Evolutionary conservation across 2,113 vertebrate genomes (phyloP), one percentile per base, ranked within the genome.

Genomic region (Rissa tridactyla): DNA sequence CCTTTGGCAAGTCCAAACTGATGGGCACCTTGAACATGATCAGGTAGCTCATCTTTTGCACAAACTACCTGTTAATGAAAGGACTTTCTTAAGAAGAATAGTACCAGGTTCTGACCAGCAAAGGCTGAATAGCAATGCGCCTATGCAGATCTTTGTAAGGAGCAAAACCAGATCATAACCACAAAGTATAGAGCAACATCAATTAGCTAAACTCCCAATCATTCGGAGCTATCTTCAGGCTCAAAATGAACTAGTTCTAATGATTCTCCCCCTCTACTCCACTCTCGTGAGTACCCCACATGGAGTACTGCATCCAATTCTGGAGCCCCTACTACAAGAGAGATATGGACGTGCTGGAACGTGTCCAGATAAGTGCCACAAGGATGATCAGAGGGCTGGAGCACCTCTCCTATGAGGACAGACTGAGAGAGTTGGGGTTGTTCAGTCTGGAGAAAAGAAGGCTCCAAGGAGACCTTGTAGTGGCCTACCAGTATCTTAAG

Each of bases 1-100:
- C 98, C 96, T 97, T 81, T 98, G 21, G 98, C 96, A 32, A 98
- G 98, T 49, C 99, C 99, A 73, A 99, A 99, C 96, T 99, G 99
- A 95, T 96, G 96, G 9, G 99, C 98, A 5, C 96, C 90, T 7
- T 97, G 82, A 55, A 99, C 69, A 21, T 96, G 97, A 47, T 42
- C 95, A 3, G 97, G 98, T 57, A 97, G 76, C 7, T 85, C 64
- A 64, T 98, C 97, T 15, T 90, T 92, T 4, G 82, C 85, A 91
- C 99, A 99, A 95, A 97, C 92, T 36, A 86, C 94, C 98, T 98
- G 95, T 86, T 82, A 94, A 94, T 40, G 21, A 77, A 97, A 92
- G 6, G 34, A 70, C 52, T 84, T 91, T 13, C 38, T 83, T 92
- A 82, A 79, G 23, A 51, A 60, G 21, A 61, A 55, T 4, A 47